Evolutionary conservation across 2,888 invertebrate species (phyloP).

Genomic region (Schizaphis graminum): DNA sequence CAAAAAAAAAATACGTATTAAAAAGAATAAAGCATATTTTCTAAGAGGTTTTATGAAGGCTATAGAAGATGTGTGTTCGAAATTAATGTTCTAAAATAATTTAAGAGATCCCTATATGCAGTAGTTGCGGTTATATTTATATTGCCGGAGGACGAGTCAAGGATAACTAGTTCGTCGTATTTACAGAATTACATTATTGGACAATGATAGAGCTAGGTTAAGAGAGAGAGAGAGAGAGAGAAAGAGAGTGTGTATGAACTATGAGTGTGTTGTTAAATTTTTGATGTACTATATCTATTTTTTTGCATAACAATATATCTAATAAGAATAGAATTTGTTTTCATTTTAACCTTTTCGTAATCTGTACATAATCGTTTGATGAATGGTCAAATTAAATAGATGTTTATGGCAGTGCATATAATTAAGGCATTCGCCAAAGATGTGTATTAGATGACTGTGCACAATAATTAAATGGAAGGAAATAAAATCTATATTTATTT

Average conservation of each 20-base stretch:
- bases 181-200: constrained; percentile 4
- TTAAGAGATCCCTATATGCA: constrained; percentile 39
- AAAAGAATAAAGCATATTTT: constrained; percentile 10
- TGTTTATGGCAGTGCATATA: background rate
- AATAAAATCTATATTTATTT: constrained; percentile 19
- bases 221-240: no score
- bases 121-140: constrained; percentile 14
- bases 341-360: background rate
- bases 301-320: background rate
- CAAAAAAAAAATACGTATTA: background rate
- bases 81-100: constrained; percentile 13
- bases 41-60: background rate
- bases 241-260: background rate
- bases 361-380: background rate
- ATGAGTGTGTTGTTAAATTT: background rate
- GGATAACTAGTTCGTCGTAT: constrained; percentile 48
- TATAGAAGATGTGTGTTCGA: background rate
- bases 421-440: background rate
- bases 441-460: background rate
- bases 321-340: constrained; percentile 1
- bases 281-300: background rate
- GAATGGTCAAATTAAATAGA: constrained; percentile 5
- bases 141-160: constrained; percentile 52
- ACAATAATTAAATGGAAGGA: background rate
- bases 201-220: background rate